A percentile compares a stretch with the other conserved stretches of the same genome.
Evolutionary conservation across 23 tunicate genomes (phyloP).

Genomic region (Styela plicata): DNA sequence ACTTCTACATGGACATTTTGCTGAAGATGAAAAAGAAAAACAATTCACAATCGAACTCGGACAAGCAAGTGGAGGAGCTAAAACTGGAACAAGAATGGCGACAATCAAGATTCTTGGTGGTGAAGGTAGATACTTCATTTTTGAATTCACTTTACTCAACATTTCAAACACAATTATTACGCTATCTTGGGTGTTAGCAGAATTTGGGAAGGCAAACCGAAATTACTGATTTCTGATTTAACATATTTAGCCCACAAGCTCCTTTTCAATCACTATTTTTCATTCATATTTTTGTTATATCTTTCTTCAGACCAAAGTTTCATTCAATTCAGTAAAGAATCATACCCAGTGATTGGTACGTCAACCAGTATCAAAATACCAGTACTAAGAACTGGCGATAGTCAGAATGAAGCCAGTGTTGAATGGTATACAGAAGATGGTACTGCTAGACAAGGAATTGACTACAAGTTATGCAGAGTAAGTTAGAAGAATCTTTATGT

Average conservation of each 20-base stretch:
- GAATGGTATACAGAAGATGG: constrained; percentile 71
- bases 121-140: constrained; percentile 89
- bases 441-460: constrained; percentile 80
- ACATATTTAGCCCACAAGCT: too few species aligned
- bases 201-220: too few species aligned
- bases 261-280: too few species aligned
- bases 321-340: constrained; percentile 89
- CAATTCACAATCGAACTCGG: constrained; percentile 78
- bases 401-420: constrained; percentile 50
- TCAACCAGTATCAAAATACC: constrained; percentile 79
- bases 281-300: too few species aligned
- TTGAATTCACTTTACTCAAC: too few species aligned
- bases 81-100: constrained; percentile 60
- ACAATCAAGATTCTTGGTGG: constrained; percentile 63
- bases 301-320: constrained; percentile 64
- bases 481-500: too few species aligned
- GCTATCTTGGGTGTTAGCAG: too few species aligned
- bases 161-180: too few species aligned
- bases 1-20: constrained; percentile 9
- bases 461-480: constrained; percentile 62
- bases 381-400: constrained; percentile 85
- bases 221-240: too few species aligned
- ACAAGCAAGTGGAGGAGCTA: constrained; percentile 84
- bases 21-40: constrained; percentile 60
- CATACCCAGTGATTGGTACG: constrained; percentile 94